Evolutionary conservation across 2,113 vertebrate genomes (phyloP), one percentile per base, ranked within the genome.

Genomic region (Epinephelus lanceolatus): DNA sequence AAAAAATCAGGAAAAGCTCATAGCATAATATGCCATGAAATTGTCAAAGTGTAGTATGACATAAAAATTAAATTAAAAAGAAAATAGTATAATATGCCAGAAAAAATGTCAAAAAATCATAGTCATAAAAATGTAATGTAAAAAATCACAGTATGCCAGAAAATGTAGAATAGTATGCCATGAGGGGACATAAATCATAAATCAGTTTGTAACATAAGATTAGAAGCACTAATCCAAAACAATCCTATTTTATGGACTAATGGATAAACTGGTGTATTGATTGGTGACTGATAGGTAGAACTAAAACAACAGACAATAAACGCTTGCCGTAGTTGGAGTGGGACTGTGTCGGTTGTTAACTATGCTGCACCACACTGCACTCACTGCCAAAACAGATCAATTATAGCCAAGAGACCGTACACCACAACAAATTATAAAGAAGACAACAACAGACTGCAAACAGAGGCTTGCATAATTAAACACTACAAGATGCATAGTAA

Each of bases 401-500:
- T 87, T 83, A 78, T 47, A 57, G 69, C 67, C 68, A 69, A 75
- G 56, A 75, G 53, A 76, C n/a, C 21, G 0, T 62, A 49, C 15
- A 62, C 30, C 62, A 73, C 45, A 80, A 57, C 70, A 57, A 49
- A 76, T 82, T 80, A 79, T 49, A 69, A 69, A 68, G 55, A n/a
- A 33, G 67, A 80, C 76, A 69, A 52, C 77, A 76, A 61, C 72
- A 73, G 57, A 83, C 63, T 85, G 61, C 57, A 74, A 59, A 78
- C 18, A 27, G 37, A 59, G 59, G 70, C 66, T 63, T 72, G 70
- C 63, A 75, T 88, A 84, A 88, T 84, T 84, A 84, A 86, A 84
- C 74, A 33, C 53, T 56, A 72, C 70, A 75, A 59, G 77, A 80
- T 57, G 77, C 76, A 84, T 78, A 61, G 51, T 78, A 84, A 86